Evolutionary conservation across 2,888 invertebrate genomes (phyloP), one percentile per base, ranked within the genome.

Genomic region (Amphipoea lucens): DNA sequence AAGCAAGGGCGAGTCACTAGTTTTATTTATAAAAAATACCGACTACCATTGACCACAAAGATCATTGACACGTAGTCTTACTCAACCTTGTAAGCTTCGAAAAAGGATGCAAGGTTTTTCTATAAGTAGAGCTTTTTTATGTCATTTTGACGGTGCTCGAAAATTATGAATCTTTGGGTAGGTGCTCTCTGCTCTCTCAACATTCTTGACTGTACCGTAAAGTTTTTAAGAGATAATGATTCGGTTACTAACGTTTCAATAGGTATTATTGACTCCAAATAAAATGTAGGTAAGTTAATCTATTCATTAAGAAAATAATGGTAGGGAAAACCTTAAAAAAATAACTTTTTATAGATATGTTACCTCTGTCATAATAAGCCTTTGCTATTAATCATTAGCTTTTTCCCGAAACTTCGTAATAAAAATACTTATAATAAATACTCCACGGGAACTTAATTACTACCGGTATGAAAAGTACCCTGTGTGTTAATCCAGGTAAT

Each of bases 51-150:
- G 51, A 87, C 84, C 79, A 63, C 79, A 84, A 2, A 72, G 84
- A 63, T 51, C 84, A 84, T 79, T 84, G 87, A 84, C 84, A 83
- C 72, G 23, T 14, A n/a, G 54, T 36, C 14, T 45, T 82, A 23
- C 42, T 54, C 51, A 60, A 72, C 51, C 63, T 85, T 85, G 67
- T 63, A 62, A 60, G 62, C 42, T 72, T 75, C 51, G 63, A 40
- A 67, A 36, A 63, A 60, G 36, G 78, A 51, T 77, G 54, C 60
- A 74, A 67, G 66, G 4, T 63, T 63, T 71, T 80, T 71, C 14
- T 29, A n/a, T 60, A n/a, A n/a, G n/a, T n/a, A 70, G 17, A 67
- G 45, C 60, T 77, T 80, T 79, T 83, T 80, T 62, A 42, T 82
- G n/a, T 9, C 2, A 73, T 4, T 57, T 57, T 40, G 48, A 51